These are phyloP conservation scores for Rhadina sibilatrix DNA, from an alignment of 2,113 vertebrate genomes.

Conservation along the genomic window DNA sequence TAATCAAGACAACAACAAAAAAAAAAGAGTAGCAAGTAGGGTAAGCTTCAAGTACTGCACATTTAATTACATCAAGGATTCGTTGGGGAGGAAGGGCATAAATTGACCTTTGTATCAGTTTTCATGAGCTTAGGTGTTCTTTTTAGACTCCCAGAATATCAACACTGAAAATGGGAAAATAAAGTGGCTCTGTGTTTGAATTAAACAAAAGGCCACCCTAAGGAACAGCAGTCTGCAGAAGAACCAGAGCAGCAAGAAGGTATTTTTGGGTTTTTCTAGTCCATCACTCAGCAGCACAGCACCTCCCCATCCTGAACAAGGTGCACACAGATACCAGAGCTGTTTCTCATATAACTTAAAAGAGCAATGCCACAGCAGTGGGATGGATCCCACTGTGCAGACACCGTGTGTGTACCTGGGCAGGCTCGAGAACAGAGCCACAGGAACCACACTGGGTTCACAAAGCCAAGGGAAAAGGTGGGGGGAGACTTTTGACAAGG, in stretches of 20 bases:
- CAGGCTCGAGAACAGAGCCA: accelerated
- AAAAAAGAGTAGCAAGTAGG: not conserved
- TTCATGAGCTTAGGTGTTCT: conserved; percentile 38
- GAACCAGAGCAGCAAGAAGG: accelerated
- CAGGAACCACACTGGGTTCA: accelerated
- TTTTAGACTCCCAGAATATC: not conserved
- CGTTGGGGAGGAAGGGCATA: not conserved
- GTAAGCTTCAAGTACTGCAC: conserved; percentile 7
- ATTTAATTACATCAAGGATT: conserved; percentile 46
- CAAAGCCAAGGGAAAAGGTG: not conserved
- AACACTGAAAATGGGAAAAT: not conserved
- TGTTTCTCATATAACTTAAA: not conserved
- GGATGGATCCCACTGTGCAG: not conserved
- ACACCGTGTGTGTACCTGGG: accelerated
- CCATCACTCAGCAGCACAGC: not conserved
- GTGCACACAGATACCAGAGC: not conserved
- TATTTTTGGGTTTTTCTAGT: not conserved
- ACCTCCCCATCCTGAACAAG: not conserved
- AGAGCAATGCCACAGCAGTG: not conserved
- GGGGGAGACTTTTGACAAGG: not conserved
- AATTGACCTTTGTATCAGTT: conserved; percentile 50
- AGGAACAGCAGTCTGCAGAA: not conserved
- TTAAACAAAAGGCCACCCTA: not conserved
- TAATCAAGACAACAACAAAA: conserved; percentile 5
- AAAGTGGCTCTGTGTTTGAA: not conserved